A percentile compares a stretch with the other conserved stretches of the same genome.
phyloP scores from a whole-genome alignment of 2,888 invertebrate genomes.

The Eupithecia abbreviata region DNA sequence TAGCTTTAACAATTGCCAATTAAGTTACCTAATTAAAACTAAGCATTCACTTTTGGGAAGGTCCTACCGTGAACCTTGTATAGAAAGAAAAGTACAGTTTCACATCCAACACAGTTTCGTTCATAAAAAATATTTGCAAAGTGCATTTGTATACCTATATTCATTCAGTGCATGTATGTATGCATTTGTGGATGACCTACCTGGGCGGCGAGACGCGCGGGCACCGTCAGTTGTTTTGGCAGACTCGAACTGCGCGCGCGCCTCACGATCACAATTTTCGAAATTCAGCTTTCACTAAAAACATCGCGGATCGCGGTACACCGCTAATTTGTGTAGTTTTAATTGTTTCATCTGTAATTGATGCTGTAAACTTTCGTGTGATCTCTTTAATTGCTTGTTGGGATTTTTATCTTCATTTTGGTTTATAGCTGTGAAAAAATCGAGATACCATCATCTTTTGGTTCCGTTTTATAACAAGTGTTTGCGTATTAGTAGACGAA shows the following conservation, averaged over 20 bases:
- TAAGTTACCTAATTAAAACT: neutral
- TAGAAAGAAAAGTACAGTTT: slow-evolving; percentile 17
- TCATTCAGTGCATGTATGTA: slow-evolving; percentile 33
- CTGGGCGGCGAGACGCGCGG: slow-evolving; percentile 69
- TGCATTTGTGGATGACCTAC: slow-evolving; percentile 66
- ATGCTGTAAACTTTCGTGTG: slow-evolving; percentile 40
- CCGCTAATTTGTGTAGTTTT: slow-evolving; percentile 43
- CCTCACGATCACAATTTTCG: slow-evolving; percentile 47
- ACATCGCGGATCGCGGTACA: slow-evolving; percentile 35
- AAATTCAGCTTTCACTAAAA: slow-evolving; percentile 49
- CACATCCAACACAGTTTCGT: neutral
- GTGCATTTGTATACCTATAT: slow-evolving; percentile 3
- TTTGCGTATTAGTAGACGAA: slow-evolving; percentile 26
- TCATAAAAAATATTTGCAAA: slow-evolving; percentile 7
- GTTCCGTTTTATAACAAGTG: slow-evolving; percentile 3
- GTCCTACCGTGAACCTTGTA: neutral
- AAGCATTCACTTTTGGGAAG: neutral
- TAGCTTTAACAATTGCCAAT: neutral
- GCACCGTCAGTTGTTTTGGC: slow-evolving; percentile 79
- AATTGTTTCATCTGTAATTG: slow-evolving; percentile 45
- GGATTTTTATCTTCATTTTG: slow-evolving; percentile 30
- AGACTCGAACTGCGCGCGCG: slow-evolving; percentile 67
- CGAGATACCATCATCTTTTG: neutral
- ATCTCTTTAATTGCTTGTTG: slow-evolving; percentile 36
- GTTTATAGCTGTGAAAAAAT: slow-evolving; percentile 24